These are phyloP conservation scores for Bothrops alternatus DNA, from an alignment of 2,797 vertebrate genomes.

Conservation along the genomic window DNA sequence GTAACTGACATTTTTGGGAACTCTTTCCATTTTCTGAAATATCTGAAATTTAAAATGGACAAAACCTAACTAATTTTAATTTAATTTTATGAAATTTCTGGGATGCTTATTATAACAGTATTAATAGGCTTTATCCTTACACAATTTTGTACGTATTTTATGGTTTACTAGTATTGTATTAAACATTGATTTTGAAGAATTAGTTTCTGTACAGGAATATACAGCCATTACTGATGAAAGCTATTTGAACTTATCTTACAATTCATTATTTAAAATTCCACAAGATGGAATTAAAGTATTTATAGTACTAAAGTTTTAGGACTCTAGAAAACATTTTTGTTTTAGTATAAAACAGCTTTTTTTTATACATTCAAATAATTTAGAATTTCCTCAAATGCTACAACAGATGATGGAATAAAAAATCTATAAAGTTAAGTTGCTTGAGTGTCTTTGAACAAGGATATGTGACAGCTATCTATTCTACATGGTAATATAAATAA, in stretches of 20 bases:
- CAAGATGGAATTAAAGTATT: constrained; percentile 34
- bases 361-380: constrained; percentile 40
- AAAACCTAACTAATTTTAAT: not conserved
- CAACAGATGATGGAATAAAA: constrained; percentile 14
- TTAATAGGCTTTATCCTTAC: constrained; percentile 13
- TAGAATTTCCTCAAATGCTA: constrained; percentile 5
- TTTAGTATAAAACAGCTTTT: constrained; percentile 35
- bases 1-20: not conserved
- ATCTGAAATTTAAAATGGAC: constrained; percentile 2
- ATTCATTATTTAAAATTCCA: constrained; percentile 32
- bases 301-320: constrained; percentile 25
- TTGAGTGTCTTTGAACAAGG: not conserved
- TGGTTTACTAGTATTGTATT: constrained; percentile 1
- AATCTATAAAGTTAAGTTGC: not conserved
- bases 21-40: not conserved
- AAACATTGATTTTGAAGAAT: constrained; percentile 7
- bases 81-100: not conserved
- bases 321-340: constrained; percentile 14
- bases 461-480: not conserved
- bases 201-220: constrained; percentile 33
- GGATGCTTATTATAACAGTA: not conserved
- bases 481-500: not conserved
- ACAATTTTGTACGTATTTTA: constrained; percentile 8
- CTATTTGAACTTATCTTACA: constrained; percentile 28
- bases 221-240: constrained; percentile 32